Conservation (phyloP, 2,888 invertebrate species). For the Linnaemya vulpina region DNA sequence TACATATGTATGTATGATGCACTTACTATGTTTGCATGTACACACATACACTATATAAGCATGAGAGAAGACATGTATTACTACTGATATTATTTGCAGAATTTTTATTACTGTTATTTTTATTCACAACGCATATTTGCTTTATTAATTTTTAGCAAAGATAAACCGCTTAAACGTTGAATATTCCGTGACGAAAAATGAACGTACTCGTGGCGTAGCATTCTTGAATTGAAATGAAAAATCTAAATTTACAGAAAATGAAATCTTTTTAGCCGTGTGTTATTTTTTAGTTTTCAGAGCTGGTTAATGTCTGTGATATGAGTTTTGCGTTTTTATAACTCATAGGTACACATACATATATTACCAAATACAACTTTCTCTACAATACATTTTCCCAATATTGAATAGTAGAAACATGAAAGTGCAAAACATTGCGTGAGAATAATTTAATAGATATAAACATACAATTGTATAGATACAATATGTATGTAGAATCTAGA, state of each 20-base stretch:
- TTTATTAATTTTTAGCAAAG: constrained; percentile 2
- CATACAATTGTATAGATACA: not conserved
- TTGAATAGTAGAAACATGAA: constrained; percentile 70
- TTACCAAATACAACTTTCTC: constrained; percentile 67
- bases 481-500: not conserved
- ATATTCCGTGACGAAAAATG: constrained; percentile 52
- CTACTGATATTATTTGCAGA: not conserved
- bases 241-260: constrained; percentile 73
- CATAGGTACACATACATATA: not conserved
- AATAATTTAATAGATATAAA: constrained; percentile 43
- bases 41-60: no score
- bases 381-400: constrained; percentile 61
- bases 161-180: constrained; percentile 33
- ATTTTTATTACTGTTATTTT: not conserved
- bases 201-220: constrained; percentile 71
- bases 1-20: no score
- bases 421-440: constrained; percentile 71
- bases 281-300: constrained; percentile 51
- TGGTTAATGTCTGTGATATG: constrained; percentile 65
- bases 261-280: constrained; percentile 66
- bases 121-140: constrained; percentile 1
- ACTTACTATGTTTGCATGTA: no score
- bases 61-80: no score
- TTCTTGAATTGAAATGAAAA: constrained; percentile 74
- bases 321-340: constrained; percentile 61